Conservation (phyloP, 2,888 invertebrate genomes). For the Odontocerum albicorne region DNA sequence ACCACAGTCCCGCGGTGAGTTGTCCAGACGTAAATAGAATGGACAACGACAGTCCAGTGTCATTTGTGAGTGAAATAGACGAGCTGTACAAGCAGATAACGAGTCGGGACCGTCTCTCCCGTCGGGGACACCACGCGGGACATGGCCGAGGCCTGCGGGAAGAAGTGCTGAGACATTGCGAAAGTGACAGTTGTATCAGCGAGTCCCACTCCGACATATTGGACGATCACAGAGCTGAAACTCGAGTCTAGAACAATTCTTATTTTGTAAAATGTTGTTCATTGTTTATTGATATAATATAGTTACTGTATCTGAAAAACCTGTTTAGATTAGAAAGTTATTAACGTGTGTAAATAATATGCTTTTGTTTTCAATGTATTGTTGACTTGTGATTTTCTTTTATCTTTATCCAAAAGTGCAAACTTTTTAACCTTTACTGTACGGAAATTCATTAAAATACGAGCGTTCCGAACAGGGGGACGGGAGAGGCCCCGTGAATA, state of each 20-base stretch:
- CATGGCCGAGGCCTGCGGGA: conserved; percentile 52
- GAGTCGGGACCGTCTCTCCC: conserved; percentile 47
- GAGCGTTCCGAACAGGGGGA: too few species aligned
- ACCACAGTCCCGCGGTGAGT: conserved; percentile 50
- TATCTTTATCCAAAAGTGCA: too few species aligned
- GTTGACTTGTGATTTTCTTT: too few species aligned
- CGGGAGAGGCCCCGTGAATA: too few species aligned
- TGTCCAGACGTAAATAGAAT: conserved; percentile 54
- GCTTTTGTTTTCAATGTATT: too few species aligned
- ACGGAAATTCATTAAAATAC: too few species aligned
- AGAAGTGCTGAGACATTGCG: conserved; percentile 49
- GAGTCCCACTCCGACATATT: conserved; percentile 50
- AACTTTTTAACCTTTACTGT: too few species aligned
- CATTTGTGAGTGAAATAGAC: conserved; percentile 62
- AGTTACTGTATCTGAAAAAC: too few species aligned
- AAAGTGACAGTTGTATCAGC: conserved; percentile 56
- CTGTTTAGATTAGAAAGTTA: too few species aligned
- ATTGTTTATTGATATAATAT: too few species aligned
- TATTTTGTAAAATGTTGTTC: too few species aligned
- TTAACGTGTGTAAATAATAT: too few species aligned
- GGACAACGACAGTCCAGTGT: conserved; percentile 48
- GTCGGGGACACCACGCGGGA: conserved; percentile 44
- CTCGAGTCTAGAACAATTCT: conserved; percentile 49
- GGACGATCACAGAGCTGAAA: conserved; percentile 47
- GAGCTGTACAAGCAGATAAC: conserved; percentile 72